Base-by-base conservation (phyloP, 2,888 invertebrate genomes). In the Formica aserva region DNA sequence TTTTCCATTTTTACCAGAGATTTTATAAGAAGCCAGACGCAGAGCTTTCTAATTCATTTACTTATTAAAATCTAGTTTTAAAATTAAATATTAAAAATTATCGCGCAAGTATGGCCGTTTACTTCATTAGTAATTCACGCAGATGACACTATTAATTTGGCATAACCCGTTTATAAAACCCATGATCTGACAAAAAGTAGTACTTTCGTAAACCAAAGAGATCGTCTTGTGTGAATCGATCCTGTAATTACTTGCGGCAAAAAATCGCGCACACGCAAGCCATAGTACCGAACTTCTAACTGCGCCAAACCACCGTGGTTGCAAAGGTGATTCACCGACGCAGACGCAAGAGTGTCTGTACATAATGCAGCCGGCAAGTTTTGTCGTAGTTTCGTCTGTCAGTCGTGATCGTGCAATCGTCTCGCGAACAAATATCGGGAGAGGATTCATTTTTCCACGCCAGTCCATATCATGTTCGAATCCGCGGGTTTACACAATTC, bases 231-330 rank as follows among this genome's bases (percentile, higher is more conserved):
- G 41, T 55, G 9, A 71, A 78, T 78, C 72, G 74, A 78, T 71
- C 1, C 41, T 60, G 8, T 60, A 71, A 78, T 78, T 78, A 78
- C 26, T 15, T 9, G 0, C 4, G 13, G 11, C 35, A 80, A 80
- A 80, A 80, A 60, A 48, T 62, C 13, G 22, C 45, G 4, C 35
- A 22, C 32, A 57, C 13, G 55, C 38, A 67, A 72, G 3, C 22
- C 11, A 5, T 60, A 1, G 18, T 45, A 60, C 13, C 13, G 18
- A 80, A 80, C 60, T 72, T 60, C 18, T 5, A 45, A 45, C 45
- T 72, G 9, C 13, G 22, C 60, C 15, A 26, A 72, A 18, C 5
- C 1, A 26, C 22, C 9, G 8, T 11, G 22, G 6, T 26, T 11
- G 9, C 41, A 3, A 5, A 18, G 41, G 1, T 57, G 60, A 60